Conservation (phyloP, 1,140 invertebrate species). For the Drosophila kohkoa region DNA sequence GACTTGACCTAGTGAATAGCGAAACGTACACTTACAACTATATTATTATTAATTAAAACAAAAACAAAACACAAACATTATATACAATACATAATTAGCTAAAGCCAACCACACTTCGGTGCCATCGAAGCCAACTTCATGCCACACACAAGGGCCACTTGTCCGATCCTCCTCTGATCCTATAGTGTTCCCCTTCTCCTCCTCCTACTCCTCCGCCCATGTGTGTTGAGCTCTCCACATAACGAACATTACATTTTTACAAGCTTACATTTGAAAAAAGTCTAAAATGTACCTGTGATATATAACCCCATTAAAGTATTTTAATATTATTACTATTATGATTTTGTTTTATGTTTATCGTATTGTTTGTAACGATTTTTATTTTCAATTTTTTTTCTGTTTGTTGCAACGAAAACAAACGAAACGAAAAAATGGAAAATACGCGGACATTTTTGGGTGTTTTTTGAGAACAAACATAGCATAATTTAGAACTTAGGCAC, state of each 20-base stretch:
- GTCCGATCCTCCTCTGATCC: constrained; percentile 21
- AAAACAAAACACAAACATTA: constrained; percentile 19
- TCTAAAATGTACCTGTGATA: constrained; percentile 83
- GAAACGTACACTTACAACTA: constrained; percentile 45
- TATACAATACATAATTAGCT: constrained; percentile 51
- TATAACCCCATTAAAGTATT: constrained; percentile 79
- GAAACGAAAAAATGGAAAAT: constrained; percentile 9
- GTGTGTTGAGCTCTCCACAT: constrained; percentile 37
- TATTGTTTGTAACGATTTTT: constrained; percentile 35
- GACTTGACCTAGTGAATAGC: constrained; percentile 63
- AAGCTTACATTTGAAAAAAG: constrained; percentile 80
- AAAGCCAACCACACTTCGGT: constrained; percentile 58
- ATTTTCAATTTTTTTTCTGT: constrained; percentile 49
- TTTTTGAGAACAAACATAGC: constrained; percentile 50
- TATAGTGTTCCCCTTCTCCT: too few species aligned
- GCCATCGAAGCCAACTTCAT: constrained; percentile 36
- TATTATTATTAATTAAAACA: constrained; percentile 32
- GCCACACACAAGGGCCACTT: constrained; percentile 12
- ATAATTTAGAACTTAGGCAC: constrained; percentile 78
- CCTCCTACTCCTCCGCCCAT: neutral
- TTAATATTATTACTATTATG: constrained; percentile 49
- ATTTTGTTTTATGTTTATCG: constrained; percentile 49
- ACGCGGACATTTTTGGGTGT: constrained; percentile 38
- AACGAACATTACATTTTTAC: constrained; percentile 73
- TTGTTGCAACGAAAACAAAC: constrained; percentile 18